Evolutionary conservation across 2,888 invertebrate genomes (phyloP).

Genomic region (Andrena hattorfiana): DNA sequence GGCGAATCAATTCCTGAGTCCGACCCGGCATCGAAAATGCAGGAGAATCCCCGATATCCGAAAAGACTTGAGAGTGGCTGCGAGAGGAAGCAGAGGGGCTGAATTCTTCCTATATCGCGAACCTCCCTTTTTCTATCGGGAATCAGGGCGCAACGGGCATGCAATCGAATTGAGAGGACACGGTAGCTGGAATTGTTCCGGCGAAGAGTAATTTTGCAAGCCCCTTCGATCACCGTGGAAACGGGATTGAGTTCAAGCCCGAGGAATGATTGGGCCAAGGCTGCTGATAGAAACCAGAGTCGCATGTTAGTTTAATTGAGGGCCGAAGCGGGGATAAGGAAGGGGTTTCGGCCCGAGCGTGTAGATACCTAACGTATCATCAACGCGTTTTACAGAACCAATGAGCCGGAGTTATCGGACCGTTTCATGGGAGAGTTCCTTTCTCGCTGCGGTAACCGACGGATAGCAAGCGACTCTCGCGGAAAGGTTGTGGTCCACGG

Average conservation of each 20-base stretch:
- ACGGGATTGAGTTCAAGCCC: neutral
- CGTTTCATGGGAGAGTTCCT: no score
- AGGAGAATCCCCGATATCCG: conserved; percentile 16
- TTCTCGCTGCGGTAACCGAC: no score
- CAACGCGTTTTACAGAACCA: neutral
- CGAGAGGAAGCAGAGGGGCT: neutral
- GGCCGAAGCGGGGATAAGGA: neutral
- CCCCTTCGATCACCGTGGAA: neutral
- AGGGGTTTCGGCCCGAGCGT: neutral
- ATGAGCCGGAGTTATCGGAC: no score
- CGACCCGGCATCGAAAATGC: neutral
- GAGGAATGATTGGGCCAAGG: neutral
- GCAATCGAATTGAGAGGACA: neutral
- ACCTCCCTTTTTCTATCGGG: neutral
- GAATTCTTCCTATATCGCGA: neutral
- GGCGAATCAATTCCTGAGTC: conserved; percentile 16
- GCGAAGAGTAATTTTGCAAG: neutral
- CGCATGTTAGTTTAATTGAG: neutral
- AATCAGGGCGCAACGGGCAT: neutral
- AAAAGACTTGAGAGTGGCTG: conserved; percentile 35
- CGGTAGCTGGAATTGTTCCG: neutral
- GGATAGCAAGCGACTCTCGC: no score
- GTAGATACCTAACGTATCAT: neutral
- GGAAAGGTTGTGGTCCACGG: no score
- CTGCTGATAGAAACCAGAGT: neutral